These are phyloP conservation scores for Sesia bembeciformis DNA, from an alignment of 2,888 invertebrate species.

Conservation along the genomic window DNA sequence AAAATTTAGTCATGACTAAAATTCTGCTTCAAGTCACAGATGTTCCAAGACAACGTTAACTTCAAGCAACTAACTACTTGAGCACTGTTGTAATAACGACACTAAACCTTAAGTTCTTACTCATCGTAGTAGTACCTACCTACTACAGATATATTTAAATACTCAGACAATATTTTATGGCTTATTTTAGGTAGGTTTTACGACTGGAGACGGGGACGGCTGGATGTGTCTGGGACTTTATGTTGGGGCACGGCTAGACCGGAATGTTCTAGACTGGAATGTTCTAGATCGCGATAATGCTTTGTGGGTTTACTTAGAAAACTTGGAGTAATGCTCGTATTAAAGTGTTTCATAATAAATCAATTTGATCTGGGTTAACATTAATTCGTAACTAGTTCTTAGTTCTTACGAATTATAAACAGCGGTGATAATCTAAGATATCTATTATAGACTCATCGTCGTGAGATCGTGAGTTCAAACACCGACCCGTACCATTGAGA, in stretches of 20 bases:
- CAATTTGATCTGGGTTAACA: no score
- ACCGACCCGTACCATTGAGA: no score
- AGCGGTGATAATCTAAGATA: no score
- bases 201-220: slow-evolving; percentile 55
- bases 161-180: slow-evolving; percentile 69
- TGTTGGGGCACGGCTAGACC: slow-evolving; percentile 18
- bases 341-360: no score
- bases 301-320: not conserved
- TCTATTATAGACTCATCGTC: no score
- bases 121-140: slow-evolving; percentile 16
- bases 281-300: slow-evolving; percentile 14
- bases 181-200: slow-evolving; percentile 70
- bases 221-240: slow-evolving; percentile 64
- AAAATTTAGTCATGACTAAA: no score
- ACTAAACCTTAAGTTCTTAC: not conserved
- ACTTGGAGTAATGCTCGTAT: no score
- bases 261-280: slow-evolving; percentile 24
- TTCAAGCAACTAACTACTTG: not conserved
- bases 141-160: slow-evolving; percentile 67
- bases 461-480: no score
- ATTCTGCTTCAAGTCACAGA: not conserved
- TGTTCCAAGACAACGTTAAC: not conserved
- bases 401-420: no score
- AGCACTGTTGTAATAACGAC: not conserved
- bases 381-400: no score